Evolutionary conservation across 2,888 invertebrate genomes (phyloP), one percentile per base, ranked within the genome.

Genomic region (Drosophila robusta): DNA sequence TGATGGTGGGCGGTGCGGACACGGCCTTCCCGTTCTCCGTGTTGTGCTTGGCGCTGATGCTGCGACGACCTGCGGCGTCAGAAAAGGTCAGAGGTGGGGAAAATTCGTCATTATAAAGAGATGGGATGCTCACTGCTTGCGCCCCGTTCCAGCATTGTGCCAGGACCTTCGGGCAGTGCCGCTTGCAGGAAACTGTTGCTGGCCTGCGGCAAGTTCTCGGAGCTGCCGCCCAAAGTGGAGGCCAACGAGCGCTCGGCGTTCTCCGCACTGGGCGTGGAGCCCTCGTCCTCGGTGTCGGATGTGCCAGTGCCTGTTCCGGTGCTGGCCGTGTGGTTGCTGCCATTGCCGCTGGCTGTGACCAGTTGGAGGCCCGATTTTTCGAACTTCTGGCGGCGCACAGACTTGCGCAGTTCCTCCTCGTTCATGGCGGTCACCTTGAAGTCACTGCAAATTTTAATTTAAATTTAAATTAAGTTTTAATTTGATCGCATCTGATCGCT

Each of bases 341-440:
- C 89, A 70, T 91, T 91, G 93, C 47, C 93, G 89, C 70, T 92
- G 36, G 62, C 62, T 1, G 64, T 26, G 24, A 61, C 24, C 44
- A 92, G 63, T 45, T 90, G 92, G 75, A 92, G 89, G n/a, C 92
- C 92, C 11, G 92, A 85, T 75, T 92, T 92, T 89, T 94, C 94
- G 45, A 95, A 94, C 90, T 95, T 95, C 36, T 94, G 93, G 32
- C 95, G 94, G 1, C 96, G 93, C 87, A 95, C 94, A 0, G 96
- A 96, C 91, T 95, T 95, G 1, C 97, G 93, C 63, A 97, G 92
- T 89, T 97, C 97, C 38, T 96, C 96, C 1, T 95, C 96, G 89
- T 97, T 97, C 95, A 97, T 97, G 57, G 97, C 97, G 89, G 96
- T 97, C 41, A 97, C 96, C 88, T 96, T 96, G 90, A 96, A 97